A percentile compares a stretch with the other conserved stretches of the same genome.
phyloP scores from a whole-genome alignment of 2,113 vertebrate genomes.

The Balaenoptera acutorostrata region DNA sequence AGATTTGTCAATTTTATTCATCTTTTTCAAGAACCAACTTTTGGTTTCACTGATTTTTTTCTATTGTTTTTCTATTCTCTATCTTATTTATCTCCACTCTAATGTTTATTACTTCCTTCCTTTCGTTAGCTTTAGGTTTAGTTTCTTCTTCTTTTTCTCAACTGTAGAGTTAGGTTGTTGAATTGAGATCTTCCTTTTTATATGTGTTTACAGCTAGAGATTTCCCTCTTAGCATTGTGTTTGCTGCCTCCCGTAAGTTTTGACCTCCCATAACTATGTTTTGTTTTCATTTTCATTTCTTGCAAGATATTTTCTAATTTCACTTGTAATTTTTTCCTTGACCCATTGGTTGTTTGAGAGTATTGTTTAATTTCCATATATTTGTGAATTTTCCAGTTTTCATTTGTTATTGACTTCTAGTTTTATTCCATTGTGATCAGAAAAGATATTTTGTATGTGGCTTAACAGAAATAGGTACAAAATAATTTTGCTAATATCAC shows the following conservation, averaged over 20 bases:
- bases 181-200: neutral
- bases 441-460: neutral
- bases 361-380: neutral
- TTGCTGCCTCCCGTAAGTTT: neutral
- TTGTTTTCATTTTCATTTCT: neutral
- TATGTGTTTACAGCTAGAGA: neutral
- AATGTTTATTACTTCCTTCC: neutral
- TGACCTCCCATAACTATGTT: neutral
- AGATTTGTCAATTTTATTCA: neutral
- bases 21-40: neutral
- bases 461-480: neutral
- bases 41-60: neutral
- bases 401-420: neutral
- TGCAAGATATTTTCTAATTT: neutral
- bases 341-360: neutral
- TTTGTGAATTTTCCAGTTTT: neutral
- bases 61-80: neutral
- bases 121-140: neutral
- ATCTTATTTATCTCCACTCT: neutral
- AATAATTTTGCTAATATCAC: neutral
- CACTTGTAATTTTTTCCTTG: neutral
- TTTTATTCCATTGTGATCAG: neutral
- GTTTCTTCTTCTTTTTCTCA: neutral
- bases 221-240: neutral
- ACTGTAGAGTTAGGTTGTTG: neutral